phyloP scores from a whole-genome alignment of 2,797 vertebrate species.

The Lophotriccus pileatus region DNA sequence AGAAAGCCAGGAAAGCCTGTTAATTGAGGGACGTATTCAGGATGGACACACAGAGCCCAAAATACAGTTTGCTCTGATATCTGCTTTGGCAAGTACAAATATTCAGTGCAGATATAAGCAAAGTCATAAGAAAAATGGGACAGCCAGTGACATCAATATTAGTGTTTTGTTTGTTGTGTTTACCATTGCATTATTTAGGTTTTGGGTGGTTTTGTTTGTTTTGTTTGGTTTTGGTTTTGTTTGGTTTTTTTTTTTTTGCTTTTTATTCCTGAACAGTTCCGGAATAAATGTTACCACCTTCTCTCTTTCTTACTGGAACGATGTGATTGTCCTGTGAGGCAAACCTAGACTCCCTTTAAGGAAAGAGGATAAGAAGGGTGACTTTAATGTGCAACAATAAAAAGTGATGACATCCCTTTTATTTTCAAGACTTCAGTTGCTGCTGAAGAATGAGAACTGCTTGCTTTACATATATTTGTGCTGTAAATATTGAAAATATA shows the following conservation, averaged over 20 bases:
- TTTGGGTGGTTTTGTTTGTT: not conserved
- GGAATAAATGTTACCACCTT: not conserved
- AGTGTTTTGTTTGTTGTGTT: not conserved
- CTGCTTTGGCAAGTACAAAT: not conserved
- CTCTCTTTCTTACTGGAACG: not conserved
- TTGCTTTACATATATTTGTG: not conserved
- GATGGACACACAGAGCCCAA: rapidly evolving
- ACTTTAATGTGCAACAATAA: not conserved
- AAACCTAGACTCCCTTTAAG: not conserved
- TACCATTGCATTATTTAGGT: not conserved
- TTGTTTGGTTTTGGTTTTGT: not conserved
- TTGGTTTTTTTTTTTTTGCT: not conserved
- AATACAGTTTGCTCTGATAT: not conserved
- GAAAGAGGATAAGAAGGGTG: not conserved
- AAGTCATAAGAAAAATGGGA: not conserved
- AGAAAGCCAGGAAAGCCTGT: not conserved
- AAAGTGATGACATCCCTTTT: not conserved
- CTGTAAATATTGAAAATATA: not conserved
- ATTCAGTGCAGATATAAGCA: not conserved
- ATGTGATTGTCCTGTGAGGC: not conserved
- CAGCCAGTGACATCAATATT: not conserved
- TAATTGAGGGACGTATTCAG: not conserved
- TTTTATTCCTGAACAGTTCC: not conserved
- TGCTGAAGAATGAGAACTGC: not conserved
- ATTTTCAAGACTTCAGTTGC: not conserved